phyloP scores from a whole-genome alignment of 1,140 invertebrate genomes.

The Brachionus angularis region DNA sequence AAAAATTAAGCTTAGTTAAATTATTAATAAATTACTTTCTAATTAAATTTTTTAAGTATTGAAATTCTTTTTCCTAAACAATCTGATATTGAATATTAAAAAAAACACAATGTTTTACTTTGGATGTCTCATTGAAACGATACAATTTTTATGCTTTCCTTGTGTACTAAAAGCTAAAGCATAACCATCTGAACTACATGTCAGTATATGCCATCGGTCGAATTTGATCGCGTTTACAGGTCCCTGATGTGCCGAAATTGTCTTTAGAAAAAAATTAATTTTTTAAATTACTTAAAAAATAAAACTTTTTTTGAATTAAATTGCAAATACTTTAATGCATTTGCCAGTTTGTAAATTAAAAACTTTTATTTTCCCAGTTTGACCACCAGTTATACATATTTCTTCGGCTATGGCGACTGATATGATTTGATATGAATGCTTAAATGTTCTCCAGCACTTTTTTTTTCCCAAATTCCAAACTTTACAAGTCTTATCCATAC shows the following conservation, averaged over 20 bases:
- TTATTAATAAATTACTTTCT: no score
- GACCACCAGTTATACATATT: conserved; percentile 53
- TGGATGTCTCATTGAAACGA: conserved; percentile 54
- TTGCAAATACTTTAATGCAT: conserved; percentile 51
- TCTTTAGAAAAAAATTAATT: conserved; percentile 46
- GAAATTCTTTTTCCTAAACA: no score
- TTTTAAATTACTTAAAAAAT: background rate
- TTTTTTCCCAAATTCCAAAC: conserved; percentile 55
- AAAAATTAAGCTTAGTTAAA: no score
- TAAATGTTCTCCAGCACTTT: conserved; percentile 53
- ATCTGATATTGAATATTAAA: no score
- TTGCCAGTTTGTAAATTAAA: conserved; percentile 53
- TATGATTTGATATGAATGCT: conserved; percentile 51
- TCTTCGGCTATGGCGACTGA: conserved; percentile 51
- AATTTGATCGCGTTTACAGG: conserved; percentile 54
- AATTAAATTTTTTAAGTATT: no score
- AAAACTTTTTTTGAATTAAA: no score
- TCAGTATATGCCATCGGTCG: conserved; percentile 57
- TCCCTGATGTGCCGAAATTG: conserved; percentile 52
- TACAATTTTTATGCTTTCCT: conserved; percentile 52
- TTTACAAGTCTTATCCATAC: conserved; percentile 46
- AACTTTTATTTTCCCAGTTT: conserved; percentile 55
- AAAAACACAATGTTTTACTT: no score
- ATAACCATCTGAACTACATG: conserved; percentile 55
- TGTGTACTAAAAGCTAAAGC: conserved; percentile 54